Evolutionary conservation across 2,888 invertebrate genomes (phyloP), one percentile per base, ranked within the genome.

Genomic region (Brachycybe producta): DNA sequence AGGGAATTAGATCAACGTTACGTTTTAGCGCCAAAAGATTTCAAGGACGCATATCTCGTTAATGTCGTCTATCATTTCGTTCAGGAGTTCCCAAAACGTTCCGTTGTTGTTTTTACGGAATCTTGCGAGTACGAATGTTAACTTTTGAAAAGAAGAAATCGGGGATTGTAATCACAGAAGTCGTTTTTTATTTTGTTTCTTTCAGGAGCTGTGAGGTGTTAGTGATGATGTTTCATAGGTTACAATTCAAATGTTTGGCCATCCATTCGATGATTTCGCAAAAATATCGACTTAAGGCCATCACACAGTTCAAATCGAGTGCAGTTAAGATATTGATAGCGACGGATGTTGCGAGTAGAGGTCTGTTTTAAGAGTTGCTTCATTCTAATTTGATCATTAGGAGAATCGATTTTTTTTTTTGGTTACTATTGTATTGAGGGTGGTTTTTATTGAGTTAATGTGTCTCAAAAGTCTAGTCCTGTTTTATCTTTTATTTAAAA

Each of bases 201-300:
- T 69, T 3, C 65, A 90, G 88, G 64, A 82, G 85, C 63, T 91
- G 92, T 61, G 91, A 94, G 68, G 73, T 92, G 3, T 67, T 95
- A 2, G 87, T 87, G 0, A 84, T 91, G 80, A 84, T 85, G 58
- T 68, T 92, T 40, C 82, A 83, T 63, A 82, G 83, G 43, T 77
- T 95, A 56, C 88, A 88, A 2, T 84, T 92, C 67, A 78, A 80
- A 59, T 90, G 88, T 66, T 86, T 85, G 0, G 82, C 90, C 39
- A 72, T 98, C 7, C 97, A 99, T 68, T 92, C 91, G 0, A 86
- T 86, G 76, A 84, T 95, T 70, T 73, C 84, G 13, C 97, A 98
- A 66, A 76, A 77, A 56, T 82, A 90, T 62, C 75, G 98, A 5
- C 74, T 88, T 32, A 77, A 82, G 0, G 80, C 95, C 0, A 73